Conservation (phyloP, 2,113 vertebrate genomes). For the Polypterus bichir region DNA sequence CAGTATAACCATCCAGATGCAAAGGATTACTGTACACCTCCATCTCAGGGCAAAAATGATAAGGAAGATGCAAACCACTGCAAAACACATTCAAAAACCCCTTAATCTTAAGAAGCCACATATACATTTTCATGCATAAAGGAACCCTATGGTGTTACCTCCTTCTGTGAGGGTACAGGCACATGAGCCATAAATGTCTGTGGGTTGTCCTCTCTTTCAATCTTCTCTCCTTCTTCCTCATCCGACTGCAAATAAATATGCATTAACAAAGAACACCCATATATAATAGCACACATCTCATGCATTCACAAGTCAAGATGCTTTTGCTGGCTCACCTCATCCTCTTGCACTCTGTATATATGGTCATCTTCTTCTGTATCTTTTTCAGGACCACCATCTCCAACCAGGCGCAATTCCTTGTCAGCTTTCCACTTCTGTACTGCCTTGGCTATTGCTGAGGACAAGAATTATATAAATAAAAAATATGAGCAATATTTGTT, state of each 20-base stretch:
- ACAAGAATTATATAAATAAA: too few relatives aligned
- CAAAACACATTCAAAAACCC: too few relatives aligned
- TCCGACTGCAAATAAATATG: conserved; percentile 48
- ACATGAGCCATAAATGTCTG: conserved; percentile 85
- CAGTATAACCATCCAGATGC: too few relatives aligned
- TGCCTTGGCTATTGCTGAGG: conserved; percentile 59
- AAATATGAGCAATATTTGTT: too few relatives aligned
- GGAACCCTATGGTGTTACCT: conserved; percentile 50
- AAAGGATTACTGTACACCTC: too few relatives aligned
- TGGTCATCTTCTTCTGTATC: conserved; percentile 73
- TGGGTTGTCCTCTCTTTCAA: conserved; percentile 65
- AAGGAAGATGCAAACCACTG: too few relatives aligned
- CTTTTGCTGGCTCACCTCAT: conserved; percentile 53
- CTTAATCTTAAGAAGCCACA: too few relatives aligned
- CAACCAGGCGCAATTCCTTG: conserved; percentile 54
- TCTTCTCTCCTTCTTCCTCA: conserved; percentile 56
- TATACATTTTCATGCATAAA: too few relatives aligned
- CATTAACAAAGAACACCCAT: not conserved
- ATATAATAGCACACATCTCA: not conserved
- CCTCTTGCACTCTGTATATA: conserved; percentile 68
- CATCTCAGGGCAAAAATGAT: too few relatives aligned
- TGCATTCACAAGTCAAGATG: not conserved
- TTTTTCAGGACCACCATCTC: conserved; percentile 39
- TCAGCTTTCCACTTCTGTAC: conserved; percentile 77
- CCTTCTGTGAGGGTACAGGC: conserved; percentile 84